These are phyloP conservation scores for Montipora efflorescens DNA, from an alignment of 64 coral and sea anemone species.

Conservation along the genomic window DNA sequence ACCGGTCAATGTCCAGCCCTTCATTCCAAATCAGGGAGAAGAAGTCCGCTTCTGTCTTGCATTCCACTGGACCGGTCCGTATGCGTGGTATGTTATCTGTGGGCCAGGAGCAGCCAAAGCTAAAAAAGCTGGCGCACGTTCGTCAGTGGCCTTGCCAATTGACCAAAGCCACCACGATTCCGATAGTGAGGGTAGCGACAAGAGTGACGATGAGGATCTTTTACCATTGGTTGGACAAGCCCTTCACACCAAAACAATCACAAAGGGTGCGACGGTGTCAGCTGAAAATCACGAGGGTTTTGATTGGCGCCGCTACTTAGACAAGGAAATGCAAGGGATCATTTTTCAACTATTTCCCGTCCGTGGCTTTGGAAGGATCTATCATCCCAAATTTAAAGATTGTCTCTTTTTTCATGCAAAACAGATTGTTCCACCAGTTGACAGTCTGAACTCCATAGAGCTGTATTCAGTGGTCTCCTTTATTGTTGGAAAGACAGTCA, in stretches of 20 bases:
- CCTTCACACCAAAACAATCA: conserved; percentile 3
- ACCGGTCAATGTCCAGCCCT: conserved; percentile 66
- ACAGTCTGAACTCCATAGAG: conserved; percentile 37
- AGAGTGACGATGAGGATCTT: conserved; percentile 42
- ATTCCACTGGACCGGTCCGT: conserved; percentile 72
- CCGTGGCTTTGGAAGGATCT: conserved; percentile 54
- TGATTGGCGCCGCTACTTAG: conserved; percentile 43
- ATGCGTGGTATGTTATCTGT: conserved; percentile 74
- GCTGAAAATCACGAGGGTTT: background rate
- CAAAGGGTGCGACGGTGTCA: background rate
- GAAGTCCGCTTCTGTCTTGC: conserved; percentile 71
- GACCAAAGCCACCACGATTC: conserved; percentile 3
- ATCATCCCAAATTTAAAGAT: conserved; percentile 41
- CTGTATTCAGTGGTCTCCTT: conserved; percentile 61
- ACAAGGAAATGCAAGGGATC: conserved; percentile 59
- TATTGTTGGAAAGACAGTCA: conserved; percentile 46
- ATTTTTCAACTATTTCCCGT: background rate
- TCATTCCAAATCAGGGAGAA: conserved; percentile 72
- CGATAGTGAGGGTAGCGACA: conserved; percentile 53
- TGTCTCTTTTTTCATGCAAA: conserved; percentile 70
- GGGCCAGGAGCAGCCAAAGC: conserved; percentile 37
- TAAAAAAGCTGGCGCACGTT: conserved; percentile 56
- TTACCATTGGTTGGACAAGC: conserved; percentile 60
- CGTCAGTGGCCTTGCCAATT: background rate
- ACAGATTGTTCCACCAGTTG: conserved; percentile 73